Percentiles rank a stretch among this genome's conserved stretches.
phyloP scores from a whole-genome alignment of 2,113 vertebrate species.

The Oryzias javanicus region DNA sequence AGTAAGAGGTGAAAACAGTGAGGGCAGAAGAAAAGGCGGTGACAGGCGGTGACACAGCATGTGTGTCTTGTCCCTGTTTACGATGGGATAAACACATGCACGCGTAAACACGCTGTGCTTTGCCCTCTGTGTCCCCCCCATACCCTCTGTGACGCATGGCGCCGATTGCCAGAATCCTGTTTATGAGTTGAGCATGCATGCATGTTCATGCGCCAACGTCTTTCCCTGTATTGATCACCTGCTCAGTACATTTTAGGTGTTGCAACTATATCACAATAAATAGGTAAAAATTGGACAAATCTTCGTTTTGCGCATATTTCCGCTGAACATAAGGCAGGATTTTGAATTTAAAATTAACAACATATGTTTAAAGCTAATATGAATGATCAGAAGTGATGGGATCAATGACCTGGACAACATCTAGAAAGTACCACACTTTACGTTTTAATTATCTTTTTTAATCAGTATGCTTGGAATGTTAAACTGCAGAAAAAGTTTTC shows the following conservation, averaged over 20 bases:
- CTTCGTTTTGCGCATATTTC: not conserved
- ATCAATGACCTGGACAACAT: too few relatives aligned
- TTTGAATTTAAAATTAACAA: not conserved
- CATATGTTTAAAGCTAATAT: slow-evolving; percentile 2
- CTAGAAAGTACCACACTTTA: too few relatives aligned
- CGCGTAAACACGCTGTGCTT: slow-evolving; percentile 46
- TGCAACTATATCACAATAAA: not conserved
- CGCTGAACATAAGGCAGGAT: too few relatives aligned
- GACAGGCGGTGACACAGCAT: slow-evolving; percentile 66
- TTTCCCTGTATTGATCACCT: slow-evolving; percentile 17
- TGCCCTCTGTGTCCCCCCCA: slow-evolving; percentile 57
- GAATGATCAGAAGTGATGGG: not conserved
- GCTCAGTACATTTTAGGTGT: slow-evolving; percentile 12
- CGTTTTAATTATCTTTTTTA: too few relatives aligned
- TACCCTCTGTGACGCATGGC: slow-evolving; percentile 43
- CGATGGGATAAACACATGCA: slow-evolving; percentile 55
- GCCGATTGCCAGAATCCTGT: slow-evolving; percentile 32
- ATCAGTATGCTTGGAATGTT: too few relatives aligned
- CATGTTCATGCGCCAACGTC: slow-evolving; percentile 7
- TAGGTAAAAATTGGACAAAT: slow-evolving; percentile 5
- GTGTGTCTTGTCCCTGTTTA: slow-evolving; percentile 67
- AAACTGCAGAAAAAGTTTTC: too few relatives aligned
- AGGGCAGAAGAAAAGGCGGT: slow-evolving; percentile 50
- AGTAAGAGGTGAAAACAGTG: slow-evolving; percentile 26
- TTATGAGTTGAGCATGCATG: slow-evolving; percentile 13